Base-by-base conservation (phyloP, 2,797 vertebrate genomes). In the Enteromius argenteus region DNA sequence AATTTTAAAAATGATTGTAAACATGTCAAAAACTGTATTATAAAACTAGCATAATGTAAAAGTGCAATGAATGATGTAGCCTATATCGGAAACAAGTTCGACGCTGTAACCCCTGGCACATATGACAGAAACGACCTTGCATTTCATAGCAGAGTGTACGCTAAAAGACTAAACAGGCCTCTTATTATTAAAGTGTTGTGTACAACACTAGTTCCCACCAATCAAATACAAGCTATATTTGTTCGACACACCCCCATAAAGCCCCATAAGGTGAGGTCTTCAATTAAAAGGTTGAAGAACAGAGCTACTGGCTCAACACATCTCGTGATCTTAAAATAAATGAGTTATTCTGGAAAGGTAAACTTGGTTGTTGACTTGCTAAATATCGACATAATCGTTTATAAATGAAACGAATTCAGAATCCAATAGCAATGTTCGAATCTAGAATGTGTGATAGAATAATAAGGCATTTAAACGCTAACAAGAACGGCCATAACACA, bases 101-200 rank as follows among this genome's bases (percentile, higher is more conserved):
- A 21, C 46, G 4, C 14, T 2, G 4, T 27, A 51, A 51, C 71
- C 9, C 27, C 30, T 46, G 0, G 21, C 7, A 64, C 3, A 39
- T 11, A 27, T 49, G 5, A 1, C 53, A 27, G 53, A 60, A 58
- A 39, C 21, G 17, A 32, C 10, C 7, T 9, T 58, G 35, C 3
- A 74, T 30, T 49, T 39, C 35, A 81, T 81, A 62, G 23, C 60
- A 62, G 0, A 68, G 75, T 32, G 72, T 32, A 72, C 44, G 62
- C 23, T 49, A 81, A 73, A 62, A 89, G 88, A 90, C 90, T 87
- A 90, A 91, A 90, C 87, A 90, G 87, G 85, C 49, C 68, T 42
- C 69, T 84, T 76, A 79, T 37, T 83, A 69, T 75, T 87, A 42
- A 81, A 35, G 42, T 76, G 46, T 42, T 74, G 44, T 37, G 15